Conservation (phyloP, 2,113 vertebrate genomes). For the Motacilla tschutschensis region DNA sequence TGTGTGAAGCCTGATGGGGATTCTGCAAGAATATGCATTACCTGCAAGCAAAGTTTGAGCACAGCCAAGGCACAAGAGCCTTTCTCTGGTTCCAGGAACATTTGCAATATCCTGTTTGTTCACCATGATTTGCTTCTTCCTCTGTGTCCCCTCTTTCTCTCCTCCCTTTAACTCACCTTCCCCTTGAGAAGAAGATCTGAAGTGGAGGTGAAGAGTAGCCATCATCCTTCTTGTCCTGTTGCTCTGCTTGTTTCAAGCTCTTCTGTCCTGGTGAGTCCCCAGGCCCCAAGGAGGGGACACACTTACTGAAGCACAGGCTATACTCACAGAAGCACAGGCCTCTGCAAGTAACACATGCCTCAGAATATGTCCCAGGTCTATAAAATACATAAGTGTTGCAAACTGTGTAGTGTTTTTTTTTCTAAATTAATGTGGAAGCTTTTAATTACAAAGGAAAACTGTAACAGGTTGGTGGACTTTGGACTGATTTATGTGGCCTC, state of each 20-base stretch:
- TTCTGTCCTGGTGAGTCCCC: background rate
- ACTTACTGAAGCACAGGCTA: background rate
- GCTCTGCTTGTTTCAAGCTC: background rate
- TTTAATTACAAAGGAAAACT: background rate
- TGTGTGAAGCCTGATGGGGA: accelerated
- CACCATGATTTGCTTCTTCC: background rate
- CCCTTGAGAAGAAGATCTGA: background rate
- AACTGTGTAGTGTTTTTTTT: background rate
- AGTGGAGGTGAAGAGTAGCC: background rate
- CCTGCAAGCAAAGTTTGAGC: background rate
- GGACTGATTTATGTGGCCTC: background rate
- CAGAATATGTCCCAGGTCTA: background rate
- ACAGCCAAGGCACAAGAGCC: background rate
- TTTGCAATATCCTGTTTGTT: background rate
- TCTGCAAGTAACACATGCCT: background rate
- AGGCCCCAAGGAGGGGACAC: background rate
- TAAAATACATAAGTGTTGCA: background rate
- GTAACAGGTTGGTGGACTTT: background rate
- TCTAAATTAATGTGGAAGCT: background rate
- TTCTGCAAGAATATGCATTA: background rate
- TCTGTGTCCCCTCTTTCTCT: background rate
- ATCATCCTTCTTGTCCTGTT: background rate
- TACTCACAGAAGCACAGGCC: background rate
- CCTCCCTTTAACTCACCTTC: background rate
- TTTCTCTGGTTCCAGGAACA: background rate